Conservation (phyloP, 2,888 invertebrate species). For the Sesia bembeciformis region DNA sequence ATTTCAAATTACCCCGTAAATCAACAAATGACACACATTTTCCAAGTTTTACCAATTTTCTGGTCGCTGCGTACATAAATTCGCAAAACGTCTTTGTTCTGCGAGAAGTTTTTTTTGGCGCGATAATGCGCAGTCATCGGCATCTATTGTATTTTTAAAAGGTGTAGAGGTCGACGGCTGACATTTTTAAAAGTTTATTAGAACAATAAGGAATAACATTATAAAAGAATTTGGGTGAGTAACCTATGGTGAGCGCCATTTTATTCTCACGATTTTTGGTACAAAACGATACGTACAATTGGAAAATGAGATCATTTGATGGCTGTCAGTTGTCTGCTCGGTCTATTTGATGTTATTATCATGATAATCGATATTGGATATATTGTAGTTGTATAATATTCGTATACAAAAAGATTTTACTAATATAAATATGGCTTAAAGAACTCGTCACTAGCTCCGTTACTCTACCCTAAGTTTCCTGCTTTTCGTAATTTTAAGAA, state of each 20-base stretch:
- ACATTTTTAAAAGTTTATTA: constrained; percentile 22
- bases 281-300: too few species aligned
- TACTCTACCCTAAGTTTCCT: too few species aligned
- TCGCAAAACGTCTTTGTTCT: constrained; percentile 12
- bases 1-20: too few species aligned
- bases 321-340: too few species aligned
- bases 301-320: too few species aligned
- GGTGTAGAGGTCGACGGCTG: constrained; percentile 21
- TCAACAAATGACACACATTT: not conserved
- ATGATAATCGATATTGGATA: too few species aligned
- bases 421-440: too few species aligned
- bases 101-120: constrained; percentile 4
- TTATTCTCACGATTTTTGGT: not conserved
- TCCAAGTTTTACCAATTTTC: constrained; percentile 9
- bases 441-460: too few species aligned
- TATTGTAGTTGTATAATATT: too few species aligned
- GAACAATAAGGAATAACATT: not conserved
- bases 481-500: too few species aligned
- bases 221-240: not conserved
- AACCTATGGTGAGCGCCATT: not conserved
- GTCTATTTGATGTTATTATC: too few species aligned
- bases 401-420: too few species aligned
- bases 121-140: constrained; percentile 12
- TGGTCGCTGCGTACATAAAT: constrained; percentile 2
- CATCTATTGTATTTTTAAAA: constrained; percentile 7